Conservation (phyloP, 2,797 vertebrate genomes). For the Notolabrus celidotus region DNA sequence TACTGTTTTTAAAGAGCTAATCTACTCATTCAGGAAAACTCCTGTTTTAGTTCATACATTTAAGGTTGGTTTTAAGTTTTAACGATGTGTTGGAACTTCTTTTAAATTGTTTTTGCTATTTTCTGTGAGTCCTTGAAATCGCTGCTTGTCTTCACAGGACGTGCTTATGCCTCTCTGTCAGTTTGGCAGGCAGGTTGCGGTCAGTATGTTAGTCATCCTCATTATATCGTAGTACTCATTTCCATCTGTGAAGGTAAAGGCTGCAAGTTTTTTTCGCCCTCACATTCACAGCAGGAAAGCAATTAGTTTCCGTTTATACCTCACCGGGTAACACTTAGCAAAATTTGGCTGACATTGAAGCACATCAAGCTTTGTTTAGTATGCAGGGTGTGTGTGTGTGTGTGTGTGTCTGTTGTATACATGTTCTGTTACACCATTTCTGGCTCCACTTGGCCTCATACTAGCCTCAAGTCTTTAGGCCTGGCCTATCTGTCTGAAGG, state of each 20-base stretch:
- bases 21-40: background rate
- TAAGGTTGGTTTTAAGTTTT: background rate
- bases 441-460: slow-evolving; percentile 38
- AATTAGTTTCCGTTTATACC: slow-evolving; percentile 71
- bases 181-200: slow-evolving; percentile 6
- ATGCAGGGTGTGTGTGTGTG: slow-evolving; percentile 5
- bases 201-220: background rate
- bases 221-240: slow-evolving; percentile 8
- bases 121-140: slow-evolving; percentile 8
- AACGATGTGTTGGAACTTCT: background rate
- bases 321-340: slow-evolving; percentile 49
- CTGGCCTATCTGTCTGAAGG: slow-evolving; percentile 33
- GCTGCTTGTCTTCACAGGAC: background rate
- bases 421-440: slow-evolving; percentile 41
- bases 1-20: background rate
- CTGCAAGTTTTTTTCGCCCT: slow-evolving; percentile 36
- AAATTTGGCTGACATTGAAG: slow-evolving; percentile 76
- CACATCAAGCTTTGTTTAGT: slow-evolving; percentile 54
- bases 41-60: background rate
- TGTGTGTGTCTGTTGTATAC: background rate
- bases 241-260: slow-evolving; percentile 40
- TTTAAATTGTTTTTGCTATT: slow-evolving; percentile 4
- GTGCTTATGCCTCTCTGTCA: background rate
- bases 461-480: slow-evolving; percentile 33
- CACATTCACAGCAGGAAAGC: slow-evolving; percentile 54